Evolutionary conservation across 2,888 invertebrate species (phyloP), one percentile per base, ranked within the genome.

Genomic region (Neria commutata): DNA sequence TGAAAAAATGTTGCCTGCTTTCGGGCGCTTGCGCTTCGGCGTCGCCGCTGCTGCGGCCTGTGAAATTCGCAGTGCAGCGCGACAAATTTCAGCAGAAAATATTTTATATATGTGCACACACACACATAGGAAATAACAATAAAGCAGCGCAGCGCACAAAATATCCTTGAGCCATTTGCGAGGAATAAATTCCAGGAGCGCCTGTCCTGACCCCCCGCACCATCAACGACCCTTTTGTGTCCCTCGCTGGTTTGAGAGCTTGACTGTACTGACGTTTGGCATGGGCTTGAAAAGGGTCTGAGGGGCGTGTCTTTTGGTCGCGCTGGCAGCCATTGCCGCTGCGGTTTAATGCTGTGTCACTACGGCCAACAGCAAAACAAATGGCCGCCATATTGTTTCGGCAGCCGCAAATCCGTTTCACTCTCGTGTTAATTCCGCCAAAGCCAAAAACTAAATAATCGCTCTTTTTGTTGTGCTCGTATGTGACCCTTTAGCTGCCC

Each of bases 151-250:
- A 42, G 42, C 52, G 50, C 62, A 68, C 64, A 65, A 67, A 72
- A 70, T 70, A 74, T 70, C 68, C 70, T 75, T 77, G 66, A 74
- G 72, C 70, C 67, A 46, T 47, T 58, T 67, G 66, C 66, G 66
- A 69, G 70, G 71, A 67, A 76, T 75, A 75, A 77, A 76, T 75
- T 76, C 69, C 42, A 19, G 42, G 4, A 37, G n/a, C 16, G 37
- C 37, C 6, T 37, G n/a, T 17, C 42, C 42, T 17, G 19, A 19
- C 21, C 19, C 21, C n/a, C n/a, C n/a, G n/a, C n/a, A n/a, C n/a
- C n/a, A n/a, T n/a, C n/a, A n/a, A n/a, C n/a, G n/a, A n/a, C n/a
- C n/a, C n/a, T n/a, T n/a, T n/a, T n/a, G n/a, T n/a, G n/a, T n/a
- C n/a, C n/a, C n/a, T n/a, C n/a, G n/a, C n/a, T n/a, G n/a, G n/a